Evolutionary conservation across 2,888 invertebrate genomes (phyloP).

Genomic region (Aporophyla lueneburgensis): DNA sequence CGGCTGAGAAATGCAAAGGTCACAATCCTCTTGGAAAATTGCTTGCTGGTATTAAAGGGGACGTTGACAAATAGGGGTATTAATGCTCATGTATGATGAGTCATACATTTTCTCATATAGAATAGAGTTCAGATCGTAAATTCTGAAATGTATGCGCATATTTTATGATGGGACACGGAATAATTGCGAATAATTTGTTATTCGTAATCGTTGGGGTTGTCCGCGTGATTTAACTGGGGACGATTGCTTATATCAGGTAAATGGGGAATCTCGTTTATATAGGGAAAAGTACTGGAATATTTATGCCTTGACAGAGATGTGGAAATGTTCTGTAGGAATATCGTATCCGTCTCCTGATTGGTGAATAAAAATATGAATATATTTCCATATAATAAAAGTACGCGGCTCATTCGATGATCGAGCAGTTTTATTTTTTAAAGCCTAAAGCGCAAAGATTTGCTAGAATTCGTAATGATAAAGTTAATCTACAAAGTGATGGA

Average conservation of each 20-base stretch:
- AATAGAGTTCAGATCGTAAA: background rate
- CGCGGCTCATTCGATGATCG: background rate
- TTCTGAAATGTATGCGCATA: slow-evolving; percentile 54
- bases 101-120: slow-evolving; percentile 32
- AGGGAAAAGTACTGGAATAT: background rate
- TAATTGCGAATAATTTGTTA: slow-evolving; percentile 56
- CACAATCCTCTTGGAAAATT: slow-evolving; percentile 77
- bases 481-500: no score
- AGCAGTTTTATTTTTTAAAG: background rate
- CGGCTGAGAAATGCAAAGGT: slow-evolving; percentile 75
- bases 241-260: slow-evolving; percentile 17
- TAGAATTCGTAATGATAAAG: background rate
- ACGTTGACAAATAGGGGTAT: slow-evolving; percentile 60
- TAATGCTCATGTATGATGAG: slow-evolving; percentile 41
- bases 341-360: background rate
- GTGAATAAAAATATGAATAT: background rate
- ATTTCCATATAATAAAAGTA: background rate
- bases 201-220: slow-evolving; percentile 30
- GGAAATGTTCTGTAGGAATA: background rate
- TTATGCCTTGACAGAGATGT: slow-evolving; percentile 2
- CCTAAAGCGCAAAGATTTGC: background rate
- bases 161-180: slow-evolving; percentile 45
- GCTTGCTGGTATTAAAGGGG: slow-evolving; percentile 67
- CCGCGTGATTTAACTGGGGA: slow-evolving; percentile 29
- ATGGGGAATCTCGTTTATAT: background rate